Percentiles rank a stretch among this genome's conserved stretches.
phyloP scores from a whole-genome alignment of 2,797 vertebrate genomes.

The Dryobates pubescens region DNA sequence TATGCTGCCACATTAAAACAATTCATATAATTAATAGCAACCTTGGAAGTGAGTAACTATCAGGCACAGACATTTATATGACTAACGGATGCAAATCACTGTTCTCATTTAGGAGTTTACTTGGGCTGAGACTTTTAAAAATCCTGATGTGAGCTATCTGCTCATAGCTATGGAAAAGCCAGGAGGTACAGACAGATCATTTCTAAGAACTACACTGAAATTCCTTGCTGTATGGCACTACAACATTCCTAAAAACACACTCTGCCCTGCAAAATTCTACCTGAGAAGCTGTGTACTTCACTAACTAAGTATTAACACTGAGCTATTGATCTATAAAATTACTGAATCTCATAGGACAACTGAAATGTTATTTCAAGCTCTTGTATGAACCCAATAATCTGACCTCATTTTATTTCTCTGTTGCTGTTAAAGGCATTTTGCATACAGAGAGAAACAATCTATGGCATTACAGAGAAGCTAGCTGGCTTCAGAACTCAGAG shows the following conservation, averaged over 20 bases:
- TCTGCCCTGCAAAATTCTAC: neutral
- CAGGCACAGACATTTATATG: neutral
- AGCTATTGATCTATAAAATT: neutral
- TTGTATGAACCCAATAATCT: neutral
- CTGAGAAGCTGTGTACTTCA: neutral
- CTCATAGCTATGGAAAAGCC: neutral
- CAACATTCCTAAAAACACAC: neutral
- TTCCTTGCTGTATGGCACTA: neutral
- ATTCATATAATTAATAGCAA: neutral
- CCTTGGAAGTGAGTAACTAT: neutral
- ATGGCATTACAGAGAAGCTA: fast-evolving
- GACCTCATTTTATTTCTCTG: neutral
- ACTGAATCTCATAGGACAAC: neutral
- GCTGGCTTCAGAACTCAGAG: neutral
- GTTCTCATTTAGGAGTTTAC: neutral
- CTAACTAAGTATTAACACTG: neutral
- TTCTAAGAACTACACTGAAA: neutral
- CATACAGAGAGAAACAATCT: neutral
- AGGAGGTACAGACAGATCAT: neutral
- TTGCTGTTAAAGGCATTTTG: neutral
- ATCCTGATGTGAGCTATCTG: neutral
- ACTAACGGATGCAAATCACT: neutral
- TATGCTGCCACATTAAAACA: neutral
- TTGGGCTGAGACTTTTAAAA: neutral
- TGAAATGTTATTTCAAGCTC: neutral